phyloP scores from a whole-genome alignment of 2,113 vertebrate species.

The Aplodontia rufa region DNA sequence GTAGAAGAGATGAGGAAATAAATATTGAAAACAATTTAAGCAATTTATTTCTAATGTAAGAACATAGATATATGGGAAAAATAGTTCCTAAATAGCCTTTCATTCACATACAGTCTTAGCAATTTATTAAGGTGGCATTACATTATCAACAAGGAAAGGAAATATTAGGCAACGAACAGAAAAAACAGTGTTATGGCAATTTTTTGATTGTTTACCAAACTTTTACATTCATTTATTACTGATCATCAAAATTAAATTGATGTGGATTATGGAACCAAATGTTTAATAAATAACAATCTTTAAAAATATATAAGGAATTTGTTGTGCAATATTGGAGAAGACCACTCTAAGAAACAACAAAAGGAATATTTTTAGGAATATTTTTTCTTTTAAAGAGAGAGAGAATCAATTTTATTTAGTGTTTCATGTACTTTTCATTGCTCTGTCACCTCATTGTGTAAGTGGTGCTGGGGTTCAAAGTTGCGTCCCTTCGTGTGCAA shows the following conservation, averaged over 20 bases:
- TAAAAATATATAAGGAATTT: background rate
- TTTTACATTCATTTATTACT: background rate
- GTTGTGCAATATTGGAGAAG: background rate
- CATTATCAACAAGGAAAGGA: background rate
- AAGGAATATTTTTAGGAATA: too few relatives aligned
- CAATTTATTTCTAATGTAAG: background rate
- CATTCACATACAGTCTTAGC: background rate
- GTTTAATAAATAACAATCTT: background rate
- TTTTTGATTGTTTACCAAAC: background rate
- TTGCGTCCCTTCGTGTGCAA: too few relatives aligned
- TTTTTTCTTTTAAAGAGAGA: too few relatives aligned
- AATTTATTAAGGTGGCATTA: background rate
- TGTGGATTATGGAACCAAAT: background rate
- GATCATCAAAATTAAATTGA: slow-evolving; percentile 4
- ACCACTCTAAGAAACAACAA: background rate
- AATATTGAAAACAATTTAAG: background rate
- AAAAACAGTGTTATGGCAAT: background rate
- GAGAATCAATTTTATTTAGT: too few relatives aligned
- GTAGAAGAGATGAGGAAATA: background rate
- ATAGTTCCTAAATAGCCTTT: background rate
- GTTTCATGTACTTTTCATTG: too few relatives aligned
- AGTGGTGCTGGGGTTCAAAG: too few relatives aligned
- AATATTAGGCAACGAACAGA: background rate
- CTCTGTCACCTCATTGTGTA: too few relatives aligned
- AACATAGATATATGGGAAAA: background rate